Evolutionary conservation across 2,888 invertebrate species (phyloP).

Genomic region (Nomada fucata): DNA sequence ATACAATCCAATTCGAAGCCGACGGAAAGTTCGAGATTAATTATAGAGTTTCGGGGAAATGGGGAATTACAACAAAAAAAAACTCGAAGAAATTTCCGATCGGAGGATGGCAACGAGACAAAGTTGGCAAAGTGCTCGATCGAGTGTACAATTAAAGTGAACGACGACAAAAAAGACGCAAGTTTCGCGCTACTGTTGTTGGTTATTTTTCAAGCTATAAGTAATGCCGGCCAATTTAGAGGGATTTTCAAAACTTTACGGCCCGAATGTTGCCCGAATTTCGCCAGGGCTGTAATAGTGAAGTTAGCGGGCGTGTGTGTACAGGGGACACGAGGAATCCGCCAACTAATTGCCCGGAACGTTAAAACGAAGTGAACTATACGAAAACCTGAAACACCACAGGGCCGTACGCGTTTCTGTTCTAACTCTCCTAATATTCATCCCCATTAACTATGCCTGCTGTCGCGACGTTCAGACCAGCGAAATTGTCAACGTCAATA

Average conservation of each 20-base stretch:
- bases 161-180: not conserved
- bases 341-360: conserved; percentile 46
- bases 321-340: conserved; percentile 32
- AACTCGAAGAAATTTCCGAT: no score
- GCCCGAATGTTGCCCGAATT: conserved; percentile 37
- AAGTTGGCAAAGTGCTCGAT: not conserved
- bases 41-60: no score
- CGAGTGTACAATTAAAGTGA: not conserved
- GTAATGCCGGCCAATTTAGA: conserved; percentile 30
- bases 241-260: conserved; percentile 48
- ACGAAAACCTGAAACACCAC: conserved; percentile 13
- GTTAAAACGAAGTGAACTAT: conserved; percentile 31
- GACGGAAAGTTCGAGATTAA: not conserved
- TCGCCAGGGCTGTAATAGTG: conserved; percentile 32
- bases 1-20: not conserved
- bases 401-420: not conserved
- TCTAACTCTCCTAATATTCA: conserved; percentile 19
- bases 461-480: not conserved
- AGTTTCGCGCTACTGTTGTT: not conserved
- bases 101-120: no score
- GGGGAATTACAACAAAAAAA: no score
- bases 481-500: conserved; percentile 4
- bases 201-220: conserved; percentile 34
- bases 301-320: conserved; percentile 35
- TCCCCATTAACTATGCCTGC: not conserved